phyloP scores from a whole-genome alignment of 2,797 vertebrate species.

The Sebastolobus altivelis region DNA sequence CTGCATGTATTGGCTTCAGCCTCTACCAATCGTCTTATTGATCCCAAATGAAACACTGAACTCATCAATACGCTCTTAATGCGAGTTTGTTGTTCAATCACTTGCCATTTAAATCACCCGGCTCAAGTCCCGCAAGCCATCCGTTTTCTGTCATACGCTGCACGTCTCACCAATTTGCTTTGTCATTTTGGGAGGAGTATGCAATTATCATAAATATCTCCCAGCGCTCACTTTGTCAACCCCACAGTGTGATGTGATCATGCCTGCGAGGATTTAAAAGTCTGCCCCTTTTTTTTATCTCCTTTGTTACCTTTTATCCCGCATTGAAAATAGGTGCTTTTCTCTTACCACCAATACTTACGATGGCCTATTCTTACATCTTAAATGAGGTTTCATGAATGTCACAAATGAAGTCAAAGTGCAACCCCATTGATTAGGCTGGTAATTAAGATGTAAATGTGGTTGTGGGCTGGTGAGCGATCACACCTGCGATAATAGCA shows the following conservation, averaged over 20 bases:
- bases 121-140: slow-evolving; percentile 72
- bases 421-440: slow-evolving; percentile 83
- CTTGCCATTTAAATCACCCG: slow-evolving; percentile 85
- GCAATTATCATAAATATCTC: slow-evolving; percentile 78
- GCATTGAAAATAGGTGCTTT: slow-evolving; percentile 63
- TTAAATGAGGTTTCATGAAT: slow-evolving; percentile 78
- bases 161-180: slow-evolving; percentile 76
- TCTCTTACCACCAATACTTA: slow-evolving; percentile 68
- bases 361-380: slow-evolving; percentile 74
- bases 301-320: slow-evolving; percentile 62
- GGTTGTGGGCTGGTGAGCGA: slow-evolving; percentile 77
- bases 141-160: slow-evolving; percentile 79
- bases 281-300: slow-evolving; percentile 22
- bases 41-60: slow-evolving; percentile 86
- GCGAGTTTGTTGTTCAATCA: slow-evolving; percentile 87
- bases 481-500: slow-evolving; percentile 85
- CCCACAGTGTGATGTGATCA: slow-evolving; percentile 14
- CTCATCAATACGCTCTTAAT: slow-evolving; percentile 87
- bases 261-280: slow-evolving; percentile 25
- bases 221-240: slow-evolving; percentile 51
- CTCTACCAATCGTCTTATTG: slow-evolving; percentile 83
- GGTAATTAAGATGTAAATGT: slow-evolving; percentile 88
- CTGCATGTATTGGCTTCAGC: slow-evolving; percentile 77
- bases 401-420: slow-evolving; percentile 81
- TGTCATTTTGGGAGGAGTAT: slow-evolving; percentile 74